Evolutionary conservation across 2,888 invertebrate genomes (phyloP), one percentile per base, ranked within the genome.

Genomic region (Agrotis segetum): DNA sequence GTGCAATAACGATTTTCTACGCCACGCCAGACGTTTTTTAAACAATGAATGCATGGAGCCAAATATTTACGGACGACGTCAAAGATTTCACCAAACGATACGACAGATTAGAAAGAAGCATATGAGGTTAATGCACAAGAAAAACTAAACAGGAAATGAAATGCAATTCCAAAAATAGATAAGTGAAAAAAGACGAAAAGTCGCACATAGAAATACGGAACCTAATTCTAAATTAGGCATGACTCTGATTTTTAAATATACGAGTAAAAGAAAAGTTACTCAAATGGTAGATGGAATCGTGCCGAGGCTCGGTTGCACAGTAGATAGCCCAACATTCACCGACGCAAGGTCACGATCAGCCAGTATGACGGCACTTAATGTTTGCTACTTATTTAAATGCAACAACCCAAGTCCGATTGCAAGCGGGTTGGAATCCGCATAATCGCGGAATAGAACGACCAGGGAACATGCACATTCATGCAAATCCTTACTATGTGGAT

Each of bases 1-100:
- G 91, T 85, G 93, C 91, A 94, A 94, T 88, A 91, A 89, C 86
- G 77, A 92, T 93, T 92, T 89, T 88, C 89, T 87, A 91, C 88
- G 88, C 87, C 80, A 87, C 82, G 85, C 86, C 84, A 85, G 77
- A 82, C 84, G 67, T 79, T 83, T 83, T 85, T 85, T 81, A 82
- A 85, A 90, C 89, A 91, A 90, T 84, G 84, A 88, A 83, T 83
- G 80, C 78, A 80, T 84, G 69, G 79, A 81, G 75, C 68, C 73
- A 83, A 81, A 86, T 85, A 82, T 87, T 88, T 82, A 83, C 78
- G 67, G 34, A 56, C 56, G 56, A 68, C 70, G 60, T 77, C 75
- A 82, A 80, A 74, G 70, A 76, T 82, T 81, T 77, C 65, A 67
- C 64, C 46, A 44, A 53, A 65, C 21, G 47, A 65, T 69, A 70